These are phyloP conservation scores for Aphis gossypii DNA, from an alignment of 1,140 invertebrate species.

Conservation along the genomic window DNA sequence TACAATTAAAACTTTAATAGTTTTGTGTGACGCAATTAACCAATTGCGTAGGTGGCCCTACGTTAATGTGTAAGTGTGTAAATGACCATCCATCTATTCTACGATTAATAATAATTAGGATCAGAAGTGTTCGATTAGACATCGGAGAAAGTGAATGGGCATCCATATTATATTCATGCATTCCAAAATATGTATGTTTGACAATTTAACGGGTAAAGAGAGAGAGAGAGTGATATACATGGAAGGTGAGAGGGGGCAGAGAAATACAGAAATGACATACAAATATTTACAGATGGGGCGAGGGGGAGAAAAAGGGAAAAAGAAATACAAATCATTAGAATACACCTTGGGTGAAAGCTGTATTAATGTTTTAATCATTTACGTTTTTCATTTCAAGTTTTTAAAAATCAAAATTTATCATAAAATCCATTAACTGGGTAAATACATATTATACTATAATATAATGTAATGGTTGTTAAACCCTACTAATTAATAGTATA, in stretches of 20 bases:
- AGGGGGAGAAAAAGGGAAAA: neutral
- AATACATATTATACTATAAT: neutral
- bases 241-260: neutral
- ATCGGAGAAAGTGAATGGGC: neutral
- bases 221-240: neutral
- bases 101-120: neutral
- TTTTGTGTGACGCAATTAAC: neutral
- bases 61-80: neutral
- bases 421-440: neutral
- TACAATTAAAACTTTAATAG: neutral
- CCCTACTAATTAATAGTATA: neutral
- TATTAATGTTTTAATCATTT: neutral
- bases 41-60: neutral
- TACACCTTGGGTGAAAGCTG: neutral
- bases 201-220: neutral
- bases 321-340: neutral
- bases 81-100: neutral
- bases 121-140: neutral
- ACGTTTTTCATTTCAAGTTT: neutral
- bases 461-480: neutral
- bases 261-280: neutral
- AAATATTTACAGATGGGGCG: neutral
- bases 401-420: neutral
- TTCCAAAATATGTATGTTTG: neutral
- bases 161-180: neutral